Conservation (phyloP, 2,888 invertebrate genomes). For the Ganaspis brasiliensis region DNA sequence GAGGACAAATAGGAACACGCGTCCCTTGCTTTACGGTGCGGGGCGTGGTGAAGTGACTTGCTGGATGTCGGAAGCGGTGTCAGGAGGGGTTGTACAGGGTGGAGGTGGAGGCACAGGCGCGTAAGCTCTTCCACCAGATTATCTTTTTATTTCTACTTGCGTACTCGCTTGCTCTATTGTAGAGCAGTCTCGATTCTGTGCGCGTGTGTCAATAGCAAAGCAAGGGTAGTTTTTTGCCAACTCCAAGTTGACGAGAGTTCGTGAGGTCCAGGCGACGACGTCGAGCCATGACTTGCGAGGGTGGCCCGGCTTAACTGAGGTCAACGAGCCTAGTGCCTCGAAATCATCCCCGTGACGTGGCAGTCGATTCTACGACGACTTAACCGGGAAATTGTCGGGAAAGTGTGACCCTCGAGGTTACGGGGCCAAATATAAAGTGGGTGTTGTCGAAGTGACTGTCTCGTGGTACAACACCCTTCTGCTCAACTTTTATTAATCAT, state of each 20-base stretch:
- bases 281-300: constrained; percentile 12
- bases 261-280: constrained; percentile 16
- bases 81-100: constrained; percentile 27
- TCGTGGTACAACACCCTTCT: not conserved
- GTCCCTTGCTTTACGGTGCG: constrained; percentile 14
- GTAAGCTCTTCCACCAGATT: constrained; percentile 49
- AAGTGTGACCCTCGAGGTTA: constrained; percentile 67
- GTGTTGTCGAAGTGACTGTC: constrained; percentile 65
- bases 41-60: constrained; percentile 29
- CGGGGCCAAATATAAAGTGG: constrained; percentile 70
- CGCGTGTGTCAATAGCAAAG: constrained; percentile 39
- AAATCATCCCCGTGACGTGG: constrained; percentile 48
- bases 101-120: constrained; percentile 43
- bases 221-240: constrained; percentile 7
- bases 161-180: constrained; percentile 29
- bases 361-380: constrained; percentile 40
- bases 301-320: constrained; percentile 8
- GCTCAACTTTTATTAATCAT: constrained; percentile 20
- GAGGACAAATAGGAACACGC: constrained; percentile 18
- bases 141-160: constrained; percentile 46
- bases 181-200: constrained; percentile 7
- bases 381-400: constrained; percentile 59
- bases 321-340: constrained; percentile 20
- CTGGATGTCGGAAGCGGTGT: constrained; percentile 26
- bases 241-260: constrained; percentile 1